A percentile compares a stretch with the other conserved stretches of the same genome.
Evolutionary conservation across 2,888 invertebrate genomes (phyloP).

Genomic region (Thyatira batis): DNA sequence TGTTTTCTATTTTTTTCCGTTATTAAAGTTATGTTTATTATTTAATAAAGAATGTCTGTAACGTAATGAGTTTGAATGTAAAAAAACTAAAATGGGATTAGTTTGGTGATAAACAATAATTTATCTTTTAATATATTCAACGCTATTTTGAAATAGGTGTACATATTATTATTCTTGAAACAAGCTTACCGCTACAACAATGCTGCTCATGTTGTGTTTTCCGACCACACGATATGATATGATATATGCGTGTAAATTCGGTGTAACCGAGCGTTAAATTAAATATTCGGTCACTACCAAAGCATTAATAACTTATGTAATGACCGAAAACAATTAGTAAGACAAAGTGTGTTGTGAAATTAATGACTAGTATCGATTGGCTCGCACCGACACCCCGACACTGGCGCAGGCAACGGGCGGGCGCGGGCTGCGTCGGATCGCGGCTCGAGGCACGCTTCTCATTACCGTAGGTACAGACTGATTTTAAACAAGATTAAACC

Average conservation of each 20-base stretch:
- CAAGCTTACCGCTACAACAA: no score
- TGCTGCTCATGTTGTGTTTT: no score
- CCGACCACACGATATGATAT: no score
- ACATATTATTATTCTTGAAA: no score
- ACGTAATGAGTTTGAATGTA: not conserved
- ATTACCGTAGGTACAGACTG: conserved; percentile 21
- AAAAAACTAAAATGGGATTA: no score
- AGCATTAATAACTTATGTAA: not conserved
- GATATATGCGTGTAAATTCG: no score
- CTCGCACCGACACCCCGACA: no score
- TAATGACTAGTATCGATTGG: conserved; percentile 26
- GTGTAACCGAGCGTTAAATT: not conserved
- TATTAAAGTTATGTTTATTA: not conserved
- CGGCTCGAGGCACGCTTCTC: conserved; percentile 19
- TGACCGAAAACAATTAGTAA: not conserved
- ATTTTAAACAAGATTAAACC: conserved; percentile 17
- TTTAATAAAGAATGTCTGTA: not conserved
- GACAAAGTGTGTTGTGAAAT: not conserved
- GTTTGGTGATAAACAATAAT: no score
- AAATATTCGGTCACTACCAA: not conserved
- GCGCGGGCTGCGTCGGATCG: no score
- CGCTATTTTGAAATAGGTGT: no score
- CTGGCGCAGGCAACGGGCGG: no score
- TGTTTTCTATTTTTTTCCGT: not conserved
- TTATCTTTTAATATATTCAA: no score